Conservation (phyloP, 2,797 vertebrate species). For the Menidia menidia region DNA sequence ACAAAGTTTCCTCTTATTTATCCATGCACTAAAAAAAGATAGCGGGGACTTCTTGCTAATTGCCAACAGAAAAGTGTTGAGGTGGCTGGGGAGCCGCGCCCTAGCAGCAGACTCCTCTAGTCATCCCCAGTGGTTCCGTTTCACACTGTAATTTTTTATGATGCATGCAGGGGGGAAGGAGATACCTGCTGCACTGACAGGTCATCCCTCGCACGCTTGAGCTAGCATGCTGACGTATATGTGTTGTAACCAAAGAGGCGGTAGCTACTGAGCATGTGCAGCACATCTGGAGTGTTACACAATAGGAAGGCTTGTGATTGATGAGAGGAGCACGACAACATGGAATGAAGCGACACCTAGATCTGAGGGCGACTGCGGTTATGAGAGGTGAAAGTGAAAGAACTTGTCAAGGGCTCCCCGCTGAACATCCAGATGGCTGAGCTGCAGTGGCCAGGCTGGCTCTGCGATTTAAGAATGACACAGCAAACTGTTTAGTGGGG, state of each 20-base stretch:
- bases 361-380: not conserved
- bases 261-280: constrained; percentile 26
- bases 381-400: constrained; percentile 16
- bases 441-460: constrained; percentile 4
- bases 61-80: constrained; percentile 48
- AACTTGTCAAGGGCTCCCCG: constrained; percentile 13
- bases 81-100: constrained; percentile 47
- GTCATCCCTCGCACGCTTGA: constrained; percentile 27
- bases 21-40: constrained; percentile 45
- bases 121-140: constrained; percentile 44
- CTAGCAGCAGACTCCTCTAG: constrained; percentile 18
- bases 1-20: constrained; percentile 72
- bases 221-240: constrained; percentile 31
- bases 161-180: constrained; percentile 27
- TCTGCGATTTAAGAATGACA: constrained; percentile 45
- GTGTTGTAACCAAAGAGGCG: not conserved
- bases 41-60: constrained; percentile 59
- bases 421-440: constrained; percentile 13
- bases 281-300: constrained; percentile 11
- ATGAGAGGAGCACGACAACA: constrained; percentile 11
- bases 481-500: constrained; percentile 51
- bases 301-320: constrained; percentile 16
- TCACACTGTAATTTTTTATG: constrained; percentile 44
- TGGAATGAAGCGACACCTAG: constrained; percentile 6
- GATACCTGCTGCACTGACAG: constrained; percentile 38